phyloP scores from a whole-genome alignment of 1,140 invertebrate genomes.

The Lordiphosa mommai region DNA sequence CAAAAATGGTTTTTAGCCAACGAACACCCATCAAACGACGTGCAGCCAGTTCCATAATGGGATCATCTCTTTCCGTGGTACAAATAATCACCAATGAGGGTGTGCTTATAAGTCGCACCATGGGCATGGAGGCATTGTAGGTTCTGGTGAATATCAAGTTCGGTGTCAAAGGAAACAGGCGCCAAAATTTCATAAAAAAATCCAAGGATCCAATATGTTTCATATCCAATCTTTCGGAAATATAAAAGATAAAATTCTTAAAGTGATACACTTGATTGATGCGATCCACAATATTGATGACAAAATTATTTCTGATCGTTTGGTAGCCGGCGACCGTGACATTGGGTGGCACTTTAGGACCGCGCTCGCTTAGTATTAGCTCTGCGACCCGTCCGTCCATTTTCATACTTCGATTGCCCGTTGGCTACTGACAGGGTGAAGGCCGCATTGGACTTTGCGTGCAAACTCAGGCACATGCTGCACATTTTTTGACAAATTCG shows the following conservation, averaged over 20 bases:
- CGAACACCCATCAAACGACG: conserved; percentile 32
- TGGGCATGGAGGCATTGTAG: conserved; percentile 5
- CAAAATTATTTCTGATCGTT: conserved; percentile 36
- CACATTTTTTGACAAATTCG: conserved; percentile 5
- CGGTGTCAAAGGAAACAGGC: conserved; percentile 38
- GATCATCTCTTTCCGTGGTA: conserved; percentile 53
- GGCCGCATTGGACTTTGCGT: conserved; percentile 21
- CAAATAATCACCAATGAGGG: conserved; percentile 55
- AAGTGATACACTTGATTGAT: conserved; percentile 50
- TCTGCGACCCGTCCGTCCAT: conserved; percentile 36
- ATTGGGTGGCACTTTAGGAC: neutral
- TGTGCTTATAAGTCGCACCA: conserved; percentile 53
- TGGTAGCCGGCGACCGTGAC: conserved; percentile 8
- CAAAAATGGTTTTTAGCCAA: conserved; percentile 59
- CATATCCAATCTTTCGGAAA: conserved; percentile 53
- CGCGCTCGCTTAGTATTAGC: conserved; percentile 32
- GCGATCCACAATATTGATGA: conserved; percentile 36
- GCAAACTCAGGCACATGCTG: conserved; percentile 12
- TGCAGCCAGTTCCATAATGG: conserved; percentile 64
- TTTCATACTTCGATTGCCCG: conserved; percentile 26
- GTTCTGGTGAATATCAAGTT: conserved; percentile 35
- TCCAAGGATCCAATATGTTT: conserved; percentile 16
- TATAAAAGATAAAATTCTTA: conserved; percentile 63
- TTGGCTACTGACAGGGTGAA: conserved; percentile 40
- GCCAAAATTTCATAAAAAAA: conserved; percentile 56